Evolutionary conservation across 2,888 invertebrate species (phyloP).

Genomic region (Furcula furcula): DNA sequence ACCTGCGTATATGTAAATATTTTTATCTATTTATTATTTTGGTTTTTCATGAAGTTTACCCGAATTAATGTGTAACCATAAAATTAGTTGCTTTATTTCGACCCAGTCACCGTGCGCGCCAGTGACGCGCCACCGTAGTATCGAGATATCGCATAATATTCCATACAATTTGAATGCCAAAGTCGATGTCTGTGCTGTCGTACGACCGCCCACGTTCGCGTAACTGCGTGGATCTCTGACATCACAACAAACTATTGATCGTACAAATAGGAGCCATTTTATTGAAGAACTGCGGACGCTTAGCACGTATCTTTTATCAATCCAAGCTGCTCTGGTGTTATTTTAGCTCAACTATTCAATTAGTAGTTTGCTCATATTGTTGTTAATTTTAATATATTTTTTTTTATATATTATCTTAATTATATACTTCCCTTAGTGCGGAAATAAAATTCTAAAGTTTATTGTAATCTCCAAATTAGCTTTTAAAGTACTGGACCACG

Average conservation of each 20-base stretch:
- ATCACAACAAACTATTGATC: conserved; percentile 75
- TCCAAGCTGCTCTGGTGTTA: conserved; percentile 79
- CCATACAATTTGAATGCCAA: conserved; percentile 73
- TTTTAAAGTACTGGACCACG: conserved; percentile 57
- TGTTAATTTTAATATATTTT: conserved; percentile 69
- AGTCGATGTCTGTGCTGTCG: conserved; percentile 73
- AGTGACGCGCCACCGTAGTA: conserved; percentile 16
- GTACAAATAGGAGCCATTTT: conserved; percentile 77
- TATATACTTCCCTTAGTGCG: conserved; percentile 50
- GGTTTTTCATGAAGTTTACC: conserved; percentile 75
- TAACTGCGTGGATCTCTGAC: conserved; percentile 66
- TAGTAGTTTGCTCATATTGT: conserved; percentile 78
- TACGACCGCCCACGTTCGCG: conserved; percentile 57
- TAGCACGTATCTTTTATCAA: conserved; percentile 46
- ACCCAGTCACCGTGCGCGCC: conserved; percentile 22
- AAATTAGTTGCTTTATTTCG: conserved; percentile 44
- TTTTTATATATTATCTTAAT: conserved; percentile 50
- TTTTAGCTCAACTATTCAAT: conserved; percentile 77
- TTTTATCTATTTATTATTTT: conserved; percentile 75
- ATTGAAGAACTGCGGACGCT: conserved; percentile 47
- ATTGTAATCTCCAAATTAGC: conserved; percentile 66
- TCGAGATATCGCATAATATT: conserved; percentile 26
- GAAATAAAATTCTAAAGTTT: conserved; percentile 59
- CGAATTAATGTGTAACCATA: conserved; percentile 57
- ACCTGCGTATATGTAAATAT: conserved; percentile 69